Base-by-base conservation (phyloP, 2,888 invertebrate genomes). In the Myopa tessellatipennis region DNA sequence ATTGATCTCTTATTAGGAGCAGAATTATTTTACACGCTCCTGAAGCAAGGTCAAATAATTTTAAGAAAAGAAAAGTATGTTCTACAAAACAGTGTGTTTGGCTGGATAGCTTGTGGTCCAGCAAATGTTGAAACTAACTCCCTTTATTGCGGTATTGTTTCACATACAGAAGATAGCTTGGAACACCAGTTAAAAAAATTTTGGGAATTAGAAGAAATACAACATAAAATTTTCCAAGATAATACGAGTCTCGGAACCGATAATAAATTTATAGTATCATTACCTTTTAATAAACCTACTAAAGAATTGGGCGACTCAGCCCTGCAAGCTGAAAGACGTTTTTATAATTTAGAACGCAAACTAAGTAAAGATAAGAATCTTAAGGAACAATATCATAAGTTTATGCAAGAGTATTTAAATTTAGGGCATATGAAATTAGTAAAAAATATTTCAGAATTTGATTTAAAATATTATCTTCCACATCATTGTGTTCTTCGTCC, bases 321-420 rank as follows among this genome's bases (percentile, higher is more conserved):
- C 50, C 78, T 79, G 65, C 26, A 26, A 77, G 78, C 77, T 7
- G 74, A 77, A 74, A 61, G 78, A 3, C 72, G 77, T 12, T 81
- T 79, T 76, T 58, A 78, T 36, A 68, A 77, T 1, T 60, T 80
- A 38, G 74, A 82, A 63, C 74, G 79, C 40, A 74, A 69, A 5
- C 14, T 78, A 2, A 68, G 58, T 58, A 80, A 80, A 72, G 50
- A 76, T 69, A 26, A 26, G 2, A 65, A 55, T 50, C 63, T 79
- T n/a, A 73, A 58, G 60, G 36, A 58, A 12, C 26, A 26, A 26
- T 26, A 26, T 26, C 1, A 77, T 79, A 63, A 77, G 58, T 80
- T 80, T 50, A 80, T 82, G 77, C 78, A 76, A 18, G 79, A 81
- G 36, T 81, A 79, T 52, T n/a, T 75, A 50, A 14, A n/a, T 10